Conservation (phyloP, 1,140 invertebrate species). For the Zaprionus ornatus region DNA sequence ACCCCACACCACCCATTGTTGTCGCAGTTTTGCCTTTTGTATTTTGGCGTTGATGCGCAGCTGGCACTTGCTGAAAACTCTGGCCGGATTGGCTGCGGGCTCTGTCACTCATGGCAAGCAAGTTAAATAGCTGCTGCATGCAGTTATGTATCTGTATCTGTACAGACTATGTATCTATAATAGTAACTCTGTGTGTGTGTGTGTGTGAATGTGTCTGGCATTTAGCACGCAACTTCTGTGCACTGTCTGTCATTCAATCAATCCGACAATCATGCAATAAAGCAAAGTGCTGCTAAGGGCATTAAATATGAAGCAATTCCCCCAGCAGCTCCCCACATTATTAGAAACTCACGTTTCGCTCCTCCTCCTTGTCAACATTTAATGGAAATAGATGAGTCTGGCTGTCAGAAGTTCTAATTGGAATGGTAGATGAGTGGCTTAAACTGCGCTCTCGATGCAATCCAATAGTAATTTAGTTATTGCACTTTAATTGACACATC, state of each 20-base stretch:
- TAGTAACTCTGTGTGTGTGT: slow-evolving; percentile 13
- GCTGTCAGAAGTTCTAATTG: slow-evolving; percentile 57
- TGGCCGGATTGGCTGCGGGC: slow-evolving; percentile 61
- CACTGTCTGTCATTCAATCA: slow-evolving; percentile 71
- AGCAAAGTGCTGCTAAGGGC: slow-evolving; percentile 30
- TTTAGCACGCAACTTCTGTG: slow-evolving; percentile 70
- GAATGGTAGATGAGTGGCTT: slow-evolving; percentile 7
- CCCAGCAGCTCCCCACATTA: slow-evolving; percentile 10
- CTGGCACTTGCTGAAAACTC: slow-evolving; percentile 78
- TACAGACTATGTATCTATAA: slow-evolving; percentile 15
- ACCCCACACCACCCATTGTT: slow-evolving; percentile 28
- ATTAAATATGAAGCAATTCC: slow-evolving; percentile 42
- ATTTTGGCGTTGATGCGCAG: slow-evolving; percentile 77
- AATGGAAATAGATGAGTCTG: slow-evolving; percentile 53
- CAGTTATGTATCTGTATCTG: slow-evolving; percentile 29
- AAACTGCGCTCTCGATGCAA: background rate
- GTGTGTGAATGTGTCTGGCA: slow-evolving; percentile 46
- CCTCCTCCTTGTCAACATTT: slow-evolving; percentile 41
- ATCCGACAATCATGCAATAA: slow-evolving; percentile 69
- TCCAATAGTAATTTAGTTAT: slow-evolving; percentile 13
- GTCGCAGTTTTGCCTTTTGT: slow-evolving; percentile 61
- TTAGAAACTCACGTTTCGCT: slow-evolving; percentile 6
- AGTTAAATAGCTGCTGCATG: slow-evolving; percentile 59
- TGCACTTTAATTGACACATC: slow-evolving; percentile 28
- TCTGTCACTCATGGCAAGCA: slow-evolving; percentile 68